These are phyloP conservation scores for Pectinophora gossypiella DNA, from an alignment of 1,140 invertebrate species.

Conservation along the genomic window DNA sequence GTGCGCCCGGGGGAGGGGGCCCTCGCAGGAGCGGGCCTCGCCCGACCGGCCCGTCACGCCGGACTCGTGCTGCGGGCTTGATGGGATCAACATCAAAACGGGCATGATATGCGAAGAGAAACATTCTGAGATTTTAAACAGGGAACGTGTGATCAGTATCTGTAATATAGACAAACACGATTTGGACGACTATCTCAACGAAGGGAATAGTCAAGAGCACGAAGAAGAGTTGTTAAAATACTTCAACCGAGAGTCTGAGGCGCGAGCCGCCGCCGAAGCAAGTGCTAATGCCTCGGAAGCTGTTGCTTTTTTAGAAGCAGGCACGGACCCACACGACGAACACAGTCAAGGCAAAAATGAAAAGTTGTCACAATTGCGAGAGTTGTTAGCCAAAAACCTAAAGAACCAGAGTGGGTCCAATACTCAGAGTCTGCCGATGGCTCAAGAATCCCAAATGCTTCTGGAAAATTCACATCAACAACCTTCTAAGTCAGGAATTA, in stretches of 20 bases:
- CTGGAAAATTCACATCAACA: slow-evolving; percentile 29
- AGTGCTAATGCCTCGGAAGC: slow-evolving; percentile 18
- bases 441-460: slow-evolving; percentile 35
- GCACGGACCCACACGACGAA: slow-evolving; percentile 65
- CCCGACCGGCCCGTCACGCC: slow-evolving; percentile 34
- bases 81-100: slow-evolving; percentile 62
- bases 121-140: slow-evolving; percentile 69
- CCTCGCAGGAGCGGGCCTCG: slow-evolving; percentile 33
- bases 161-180: slow-evolving; percentile 86
- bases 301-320: slow-evolving; percentile 63
- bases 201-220: slow-evolving; percentile 87
- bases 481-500: slow-evolving; percentile 20
- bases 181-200: slow-evolving; percentile 85
- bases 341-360: slow-evolving; percentile 74
- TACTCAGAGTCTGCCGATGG: slow-evolving; percentile 28
- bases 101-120: slow-evolving; percentile 69
- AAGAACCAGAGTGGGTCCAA: slow-evolving; percentile 66
- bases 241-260: slow-evolving; percentile 78
- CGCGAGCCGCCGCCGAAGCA: slow-evolving; percentile 26
- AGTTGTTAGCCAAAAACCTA: slow-evolving; percentile 83
- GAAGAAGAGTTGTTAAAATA: slow-evolving; percentile 88
- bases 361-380: slow-evolving; percentile 83
- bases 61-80: slow-evolving; percentile 63
- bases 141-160: slow-evolving; percentile 81
- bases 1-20: slow-evolving; percentile 28